These are phyloP conservation scores for Parazoanthus swiftii DNA, from an alignment of 92 coral and sea anemone species.

Conservation along the genomic window DNA sequence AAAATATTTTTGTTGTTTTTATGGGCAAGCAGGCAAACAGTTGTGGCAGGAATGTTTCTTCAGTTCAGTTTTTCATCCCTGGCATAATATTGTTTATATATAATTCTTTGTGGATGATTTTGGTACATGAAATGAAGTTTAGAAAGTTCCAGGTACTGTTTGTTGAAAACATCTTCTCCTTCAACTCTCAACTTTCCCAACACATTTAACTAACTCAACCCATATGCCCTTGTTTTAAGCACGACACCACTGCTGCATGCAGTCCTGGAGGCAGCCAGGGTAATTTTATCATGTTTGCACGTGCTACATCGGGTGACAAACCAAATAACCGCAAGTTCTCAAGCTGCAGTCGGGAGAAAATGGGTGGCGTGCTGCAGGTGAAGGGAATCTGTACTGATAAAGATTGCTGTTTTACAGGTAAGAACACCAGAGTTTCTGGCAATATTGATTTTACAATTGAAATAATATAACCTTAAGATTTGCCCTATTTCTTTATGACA, in stretches of 20 bases:
- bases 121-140: too few relatives aligned
- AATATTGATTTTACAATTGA: background rate
- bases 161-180: too few relatives aligned
- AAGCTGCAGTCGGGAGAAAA: slow-evolving; percentile 61
- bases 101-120: too few relatives aligned
- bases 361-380: slow-evolving; percentile 65
- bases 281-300: slow-evolving; percentile 94
- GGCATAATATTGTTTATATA: too few relatives aligned
- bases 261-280: slow-evolving; percentile 68
- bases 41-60: too few relatives aligned
- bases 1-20: too few relatives aligned
- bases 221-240: slow-evolving; percentile 47
- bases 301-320: slow-evolving; percentile 91
- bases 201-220: background rate
- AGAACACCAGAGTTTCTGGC: slow-evolving; percentile 17
- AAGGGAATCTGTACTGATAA: slow-evolving; percentile 61
- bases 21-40: too few relatives aligned
- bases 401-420: slow-evolving; percentile 74
- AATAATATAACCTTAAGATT: background rate
- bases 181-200: background rate
- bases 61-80: too few relatives aligned
- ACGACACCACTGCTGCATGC: slow-evolving; percentile 62
- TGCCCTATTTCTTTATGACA: too few relatives aligned
- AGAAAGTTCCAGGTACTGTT: too few relatives aligned
- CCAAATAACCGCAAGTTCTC: slow-evolving; percentile 88